Evolutionary conservation across 2,113 vertebrate genomes (phyloP).

Genomic region (Anoura caudifer): DNA sequence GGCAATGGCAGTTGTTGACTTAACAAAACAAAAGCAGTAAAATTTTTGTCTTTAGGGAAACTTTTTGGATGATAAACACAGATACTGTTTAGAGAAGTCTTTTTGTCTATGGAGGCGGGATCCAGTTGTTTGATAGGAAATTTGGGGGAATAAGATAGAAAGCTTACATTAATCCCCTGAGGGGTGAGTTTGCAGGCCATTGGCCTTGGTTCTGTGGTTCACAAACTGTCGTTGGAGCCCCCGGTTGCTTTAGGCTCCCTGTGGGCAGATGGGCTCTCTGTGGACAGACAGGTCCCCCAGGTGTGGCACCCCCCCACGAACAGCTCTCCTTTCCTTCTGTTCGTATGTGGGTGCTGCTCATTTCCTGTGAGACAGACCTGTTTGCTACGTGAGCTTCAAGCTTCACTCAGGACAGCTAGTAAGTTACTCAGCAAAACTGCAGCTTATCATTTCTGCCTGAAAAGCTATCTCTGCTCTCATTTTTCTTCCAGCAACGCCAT

Average conservation of each 20-base stretch:
- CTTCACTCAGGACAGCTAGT: background rate
- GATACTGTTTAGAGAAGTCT: background rate
- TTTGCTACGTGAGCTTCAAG: background rate
- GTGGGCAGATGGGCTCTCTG: background rate
- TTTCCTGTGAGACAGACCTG: background rate
- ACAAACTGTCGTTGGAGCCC: background rate
- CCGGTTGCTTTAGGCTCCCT: background rate
- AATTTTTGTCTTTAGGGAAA: background rate
- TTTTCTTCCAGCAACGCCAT: constrained; percentile 92
- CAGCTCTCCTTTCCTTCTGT: background rate
- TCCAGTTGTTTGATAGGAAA: background rate
- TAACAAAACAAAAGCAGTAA: background rate
- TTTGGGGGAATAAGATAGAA: background rate
- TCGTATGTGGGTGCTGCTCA: background rate
- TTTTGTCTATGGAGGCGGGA: background rate
- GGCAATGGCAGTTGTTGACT: background rate
- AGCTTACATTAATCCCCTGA: background rate
- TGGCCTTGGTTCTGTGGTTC: background rate
- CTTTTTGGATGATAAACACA: background rate
- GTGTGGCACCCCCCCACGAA: rapidly evolving
- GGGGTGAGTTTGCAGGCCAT: background rate
- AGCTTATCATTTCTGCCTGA: background rate
- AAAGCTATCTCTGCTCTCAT: background rate
- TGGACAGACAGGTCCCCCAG: background rate
- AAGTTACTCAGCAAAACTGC: background rate